Percentiles rank a stretch among this genome's conserved stretches.
These are phyloP conservation scores for Austrofundulus limnaeus DNA, from an alignment of 2,113 vertebrate species.

Conservation along the genomic window DNA sequence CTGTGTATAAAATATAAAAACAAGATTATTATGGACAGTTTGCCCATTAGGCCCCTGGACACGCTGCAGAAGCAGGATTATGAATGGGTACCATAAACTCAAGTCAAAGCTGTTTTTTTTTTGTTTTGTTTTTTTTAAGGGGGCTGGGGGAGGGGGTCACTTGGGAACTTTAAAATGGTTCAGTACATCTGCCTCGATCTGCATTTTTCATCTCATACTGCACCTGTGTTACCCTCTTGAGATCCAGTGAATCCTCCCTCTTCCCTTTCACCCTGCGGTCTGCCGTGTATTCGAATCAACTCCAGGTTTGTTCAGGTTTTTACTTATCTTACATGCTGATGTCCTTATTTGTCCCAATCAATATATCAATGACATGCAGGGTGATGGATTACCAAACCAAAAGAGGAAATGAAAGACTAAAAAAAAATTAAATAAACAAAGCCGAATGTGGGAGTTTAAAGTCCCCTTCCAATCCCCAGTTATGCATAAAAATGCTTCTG, in stretches of 20 bases:
- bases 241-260: constrained; percentile 32
- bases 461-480: constrained; percentile 71
- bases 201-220: constrained; percentile 65
- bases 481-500: constrained; percentile 76
- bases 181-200: constrained; percentile 51
- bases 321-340: constrained; percentile 25
- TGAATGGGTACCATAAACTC: constrained; percentile 19
- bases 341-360: constrained; percentile 39
- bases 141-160: constrained; percentile 25
- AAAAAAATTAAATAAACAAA: constrained; percentile 57
- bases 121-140: not conserved
- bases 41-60: constrained; percentile 18
- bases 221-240: constrained; percentile 66
- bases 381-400: constrained; percentile 18
- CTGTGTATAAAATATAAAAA: constrained; percentile 14
- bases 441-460: constrained; percentile 50
- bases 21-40: constrained; percentile 12
- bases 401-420: constrained; percentile 38
- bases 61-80: constrained; percentile 62
- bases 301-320: constrained; percentile 11
- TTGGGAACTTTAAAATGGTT: constrained; percentile 59
- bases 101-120: constrained; percentile 32
- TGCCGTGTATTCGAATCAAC: constrained; percentile 42
- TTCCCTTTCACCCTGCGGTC: constrained; percentile 32
- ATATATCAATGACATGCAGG: constrained; percentile 16